These are phyloP conservation scores for Synaphobranchus kaupii DNA, from an alignment of 2,797 vertebrate genomes.

Conservation along the genomic window DNA sequence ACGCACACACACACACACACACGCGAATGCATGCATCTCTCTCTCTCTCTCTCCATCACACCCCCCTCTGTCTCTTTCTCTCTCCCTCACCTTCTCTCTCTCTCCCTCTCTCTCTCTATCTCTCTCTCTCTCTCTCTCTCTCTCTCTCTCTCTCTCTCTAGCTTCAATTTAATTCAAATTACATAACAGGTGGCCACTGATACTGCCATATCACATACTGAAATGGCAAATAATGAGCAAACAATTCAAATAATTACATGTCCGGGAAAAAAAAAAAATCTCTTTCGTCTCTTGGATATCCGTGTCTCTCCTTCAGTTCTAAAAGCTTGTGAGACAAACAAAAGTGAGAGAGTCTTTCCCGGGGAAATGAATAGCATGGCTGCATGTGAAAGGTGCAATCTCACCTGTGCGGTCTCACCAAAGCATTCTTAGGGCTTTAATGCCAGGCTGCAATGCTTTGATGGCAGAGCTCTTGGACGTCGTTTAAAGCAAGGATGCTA, in stretches of 20 bases:
- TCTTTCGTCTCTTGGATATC: not conserved
- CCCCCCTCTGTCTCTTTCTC: no score
- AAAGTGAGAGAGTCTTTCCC: slow-evolving; percentile 54
- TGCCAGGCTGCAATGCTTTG: slow-evolving; percentile 38
- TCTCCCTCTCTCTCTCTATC: slow-evolving; percentile 49
- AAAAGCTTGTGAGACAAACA: slow-evolving; percentile 59
- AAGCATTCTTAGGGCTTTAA: slow-evolving; percentile 12
- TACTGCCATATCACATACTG: no score
- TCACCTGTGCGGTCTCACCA: not conserved
- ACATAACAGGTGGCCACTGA: no score
- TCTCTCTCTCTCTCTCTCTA: not conserved
- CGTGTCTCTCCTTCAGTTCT: slow-evolving; percentile 8
- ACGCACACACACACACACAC: no score
- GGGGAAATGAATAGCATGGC: slow-evolving; percentile 46
- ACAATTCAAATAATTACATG: no score
- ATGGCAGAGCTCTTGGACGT: slow-evolving; percentile 39
- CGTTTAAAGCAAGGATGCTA: slow-evolving; percentile 36
- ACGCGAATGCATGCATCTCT: no score
- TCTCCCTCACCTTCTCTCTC: not conserved
- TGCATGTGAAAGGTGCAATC: no score
- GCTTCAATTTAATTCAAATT: not conserved
- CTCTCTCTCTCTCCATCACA: no score
- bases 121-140: not conserved
- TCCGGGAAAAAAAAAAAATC: no score
- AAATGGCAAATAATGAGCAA: no score